phyloP scores from a whole-genome alignment of 2,888 invertebrate genomes.

The Acronicta psi region DNA sequence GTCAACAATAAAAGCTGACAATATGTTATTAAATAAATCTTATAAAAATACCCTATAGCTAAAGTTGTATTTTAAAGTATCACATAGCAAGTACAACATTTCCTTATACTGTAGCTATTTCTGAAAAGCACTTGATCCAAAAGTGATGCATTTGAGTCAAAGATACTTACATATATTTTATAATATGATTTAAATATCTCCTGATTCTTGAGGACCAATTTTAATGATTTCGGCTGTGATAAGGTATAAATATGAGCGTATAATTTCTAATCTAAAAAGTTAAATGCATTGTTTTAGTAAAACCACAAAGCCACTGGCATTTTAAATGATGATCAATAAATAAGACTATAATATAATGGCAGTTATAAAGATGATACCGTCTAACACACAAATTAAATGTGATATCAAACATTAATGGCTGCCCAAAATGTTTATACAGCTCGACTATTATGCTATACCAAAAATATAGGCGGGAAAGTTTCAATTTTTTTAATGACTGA shows the following conservation, averaged over 20 bases:
- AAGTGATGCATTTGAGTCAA: constrained; percentile 7
- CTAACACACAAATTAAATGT: constrained; percentile 36
- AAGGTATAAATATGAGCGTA: constrained; percentile 14
- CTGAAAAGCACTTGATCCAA: constrained; percentile 11
- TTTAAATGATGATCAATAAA: constrained; percentile 44
- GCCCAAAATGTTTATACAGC: constrained; percentile 38
- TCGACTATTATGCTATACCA: constrained; percentile 44
- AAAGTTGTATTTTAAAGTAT: constrained; percentile 5
- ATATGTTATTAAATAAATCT: constrained; percentile 6
- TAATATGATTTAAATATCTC: constrained; percentile 12
- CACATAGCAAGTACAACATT: constrained; percentile 1
- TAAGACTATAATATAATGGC: constrained; percentile 37
- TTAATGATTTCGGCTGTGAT: constrained; percentile 20
- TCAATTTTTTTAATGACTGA: constrained; percentile 23
- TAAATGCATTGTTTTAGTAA: constrained; percentile 33
- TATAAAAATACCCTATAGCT: constrained; percentile 13
- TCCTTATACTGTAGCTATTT: neutral
- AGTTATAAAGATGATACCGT: constrained; percentile 24
- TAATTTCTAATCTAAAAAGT: constrained; percentile 24
- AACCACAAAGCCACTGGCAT: constrained; percentile 37
- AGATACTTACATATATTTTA: constrained; percentile 1
- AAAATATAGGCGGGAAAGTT: constrained; percentile 56
- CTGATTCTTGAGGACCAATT: constrained; percentile 5
- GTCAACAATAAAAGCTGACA: constrained; percentile 4
- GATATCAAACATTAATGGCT: constrained; percentile 32